Base-by-base conservation (phyloP, 1,140 invertebrate species). In the Drosophila elegans region DNA sequence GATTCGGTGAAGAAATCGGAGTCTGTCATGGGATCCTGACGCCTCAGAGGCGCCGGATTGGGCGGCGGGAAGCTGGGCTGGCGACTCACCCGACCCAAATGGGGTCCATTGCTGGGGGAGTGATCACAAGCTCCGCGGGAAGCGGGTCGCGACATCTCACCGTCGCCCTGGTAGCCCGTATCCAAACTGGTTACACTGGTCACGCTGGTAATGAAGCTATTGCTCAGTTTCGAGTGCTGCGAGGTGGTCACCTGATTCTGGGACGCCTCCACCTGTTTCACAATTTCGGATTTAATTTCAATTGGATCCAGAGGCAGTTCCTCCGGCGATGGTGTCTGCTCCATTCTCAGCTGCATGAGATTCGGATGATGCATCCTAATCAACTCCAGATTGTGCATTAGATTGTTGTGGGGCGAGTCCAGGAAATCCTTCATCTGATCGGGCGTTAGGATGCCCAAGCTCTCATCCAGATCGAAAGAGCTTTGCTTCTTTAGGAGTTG, bases 1-100 rank as follows among this genome's bases (percentile, higher is more conserved):
- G 96, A 96, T 93, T 97, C 97, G 5, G 96, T 97, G 84, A 97
- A 97, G 91, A 97, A 97, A 90, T 97, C 97, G 0, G 96, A 97
- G 92, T 97, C 96, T 0, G 96, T 97, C 96, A 97, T 97, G 1
- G 96, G 96, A 93, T 97, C 96, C 61, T 95, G 94, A 36, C 95
- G 93, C 76, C 95, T 83, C 79, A 93, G 54, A 0, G 85, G 82
- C 0, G 78, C 81, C 6, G 71, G 57, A 16, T 60, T 44, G 57
- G 80, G 67, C 0, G 91, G 90, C 4, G 90, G 88, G 56, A 92
- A 92, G 21, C 85, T 91, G 3, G 90, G 91, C 67, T 92, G 90
- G 0, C 91, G 81, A 39, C 78, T 85, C 0, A 92, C 85, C 1
- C 90, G 68, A 0, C 81, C 82, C 39, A 90, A 36, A 39, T 90